A percentile compares a stretch with the other conserved stretches of the same genome.
These are phyloP conservation scores for Phortica variegata DNA, from an alignment of 1,140 invertebrate genomes.

Conservation along the genomic window DNA sequence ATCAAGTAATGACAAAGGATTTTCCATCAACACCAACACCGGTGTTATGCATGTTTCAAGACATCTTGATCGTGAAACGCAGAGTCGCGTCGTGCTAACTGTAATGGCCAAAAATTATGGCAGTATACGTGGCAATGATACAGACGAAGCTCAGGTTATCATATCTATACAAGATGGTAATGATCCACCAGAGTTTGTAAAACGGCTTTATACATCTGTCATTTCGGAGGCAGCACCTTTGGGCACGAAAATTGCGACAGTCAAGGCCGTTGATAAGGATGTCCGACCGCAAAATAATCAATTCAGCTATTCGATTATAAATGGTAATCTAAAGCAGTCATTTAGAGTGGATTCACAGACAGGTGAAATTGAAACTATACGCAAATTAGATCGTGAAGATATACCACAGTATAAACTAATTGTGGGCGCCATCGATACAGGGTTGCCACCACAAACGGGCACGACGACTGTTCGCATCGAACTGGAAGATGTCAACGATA, in stretches of 20 bases:
- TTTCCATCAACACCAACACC: conserved; percentile 80
- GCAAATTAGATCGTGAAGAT: conserved; percentile 79
- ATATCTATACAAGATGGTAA: conserved; percentile 94
- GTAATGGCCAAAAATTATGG: conserved; percentile 94
- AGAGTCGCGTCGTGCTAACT: conserved; percentile 84
- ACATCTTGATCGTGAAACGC: conserved; percentile 85
- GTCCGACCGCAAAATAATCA: conserved; percentile 87
- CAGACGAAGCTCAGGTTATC: conserved; percentile 90
- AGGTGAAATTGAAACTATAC: conserved; percentile 78
- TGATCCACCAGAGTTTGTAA: conserved; percentile 88
- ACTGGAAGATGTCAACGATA: conserved; percentile 89
- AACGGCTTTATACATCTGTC: conserved; percentile 71
- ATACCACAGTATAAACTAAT: conserved; percentile 74
- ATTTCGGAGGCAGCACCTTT: conserved; percentile 75
- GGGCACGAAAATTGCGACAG: conserved; percentile 74
- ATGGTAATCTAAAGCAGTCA: conserved; percentile 76
- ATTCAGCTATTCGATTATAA: conserved; percentile 87
- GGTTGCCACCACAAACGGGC: conserved; percentile 83
- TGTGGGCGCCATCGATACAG: conserved; percentile 89
- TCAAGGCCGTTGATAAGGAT: conserved; percentile 89
- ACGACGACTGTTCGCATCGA: conserved; percentile 72
- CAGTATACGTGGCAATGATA: conserved; percentile 90
- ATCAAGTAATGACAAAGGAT: conserved; percentile 89
- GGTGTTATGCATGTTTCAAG: conserved; percentile 82
- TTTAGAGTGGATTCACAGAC: conserved; percentile 88